phyloP scores from a whole-genome alignment of 2,888 invertebrate genomes.

The Branchellion lobata region DNA sequence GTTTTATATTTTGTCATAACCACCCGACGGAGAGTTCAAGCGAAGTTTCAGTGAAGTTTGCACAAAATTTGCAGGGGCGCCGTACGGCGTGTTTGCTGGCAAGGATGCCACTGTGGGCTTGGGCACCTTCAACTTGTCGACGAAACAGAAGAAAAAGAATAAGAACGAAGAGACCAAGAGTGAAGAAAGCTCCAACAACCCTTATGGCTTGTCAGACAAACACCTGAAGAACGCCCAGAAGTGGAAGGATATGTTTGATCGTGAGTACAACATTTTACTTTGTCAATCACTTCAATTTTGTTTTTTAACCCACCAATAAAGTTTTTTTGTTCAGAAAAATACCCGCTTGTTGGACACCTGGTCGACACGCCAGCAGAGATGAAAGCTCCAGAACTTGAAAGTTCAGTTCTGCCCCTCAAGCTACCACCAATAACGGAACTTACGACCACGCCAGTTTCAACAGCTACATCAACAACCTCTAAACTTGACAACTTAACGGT shows the following conservation, averaged over 20 bases:
- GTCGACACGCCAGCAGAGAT: not conserved
- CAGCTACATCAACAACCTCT: no score
- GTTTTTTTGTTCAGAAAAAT: not conserved
- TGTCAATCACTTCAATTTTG: not conserved
- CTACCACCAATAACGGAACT: no score
- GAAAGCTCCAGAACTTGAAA: not conserved
- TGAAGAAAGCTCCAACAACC: not conserved
- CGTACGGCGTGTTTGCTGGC: slow-evolving; percentile 42
- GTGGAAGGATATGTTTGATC: slow-evolving; percentile 41
- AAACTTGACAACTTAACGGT: no score
- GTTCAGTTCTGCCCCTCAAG: no score
- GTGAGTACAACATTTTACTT: slow-evolving; percentile 22
- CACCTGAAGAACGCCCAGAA: slow-evolving; percentile 37
- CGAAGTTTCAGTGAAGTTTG: no score
- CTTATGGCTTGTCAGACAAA: not conserved
- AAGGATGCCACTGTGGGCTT: slow-evolving; percentile 41
- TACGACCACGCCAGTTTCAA: no score
- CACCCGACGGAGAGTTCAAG: no score
- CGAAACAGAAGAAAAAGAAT: not conserved
- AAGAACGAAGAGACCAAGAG: not conserved
- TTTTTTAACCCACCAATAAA: not conserved
- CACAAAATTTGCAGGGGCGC: slow-evolving; percentile 24
- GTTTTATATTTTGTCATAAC: no score
- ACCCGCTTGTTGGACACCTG: not conserved
- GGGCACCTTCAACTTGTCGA: slow-evolving; percentile 37